Evolutionary conservation across 2,888 invertebrate genomes (phyloP).

Genomic region (Ormyrus rosae): DNA sequence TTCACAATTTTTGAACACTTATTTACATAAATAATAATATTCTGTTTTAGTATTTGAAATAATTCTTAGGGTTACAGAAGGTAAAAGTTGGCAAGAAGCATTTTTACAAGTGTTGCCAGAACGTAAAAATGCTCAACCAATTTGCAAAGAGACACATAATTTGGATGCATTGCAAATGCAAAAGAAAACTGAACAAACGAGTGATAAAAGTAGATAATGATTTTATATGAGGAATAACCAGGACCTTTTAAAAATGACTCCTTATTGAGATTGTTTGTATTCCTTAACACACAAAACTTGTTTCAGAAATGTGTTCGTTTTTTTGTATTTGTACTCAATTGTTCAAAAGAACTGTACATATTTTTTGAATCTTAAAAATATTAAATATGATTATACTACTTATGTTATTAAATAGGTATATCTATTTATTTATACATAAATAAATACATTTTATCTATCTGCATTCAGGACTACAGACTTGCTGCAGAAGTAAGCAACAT

Average conservation of each 20-base stretch:
- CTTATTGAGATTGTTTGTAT: slow-evolving; percentile 55
- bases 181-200: slow-evolving; percentile 27
- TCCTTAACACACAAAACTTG: slow-evolving; percentile 47
- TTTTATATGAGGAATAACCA: slow-evolving; percentile 19
- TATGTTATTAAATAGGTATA: slow-evolving; percentile 59
- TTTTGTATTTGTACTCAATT: slow-evolving; percentile 48
- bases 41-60: slow-evolving; percentile 88
- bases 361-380: slow-evolving; percentile 63
- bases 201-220: slow-evolving; percentile 46
- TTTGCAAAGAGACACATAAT: slow-evolving; percentile 61
- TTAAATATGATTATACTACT: slow-evolving; percentile 63
- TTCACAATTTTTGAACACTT: background rate
- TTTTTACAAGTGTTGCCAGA: slow-evolving; percentile 86
- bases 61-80: slow-evolving; percentile 85
- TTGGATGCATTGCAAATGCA: slow-evolving; percentile 45
- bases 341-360: slow-evolving; percentile 64
- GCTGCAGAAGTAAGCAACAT: slow-evolving; percentile 64
- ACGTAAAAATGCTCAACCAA: slow-evolving; percentile 83
- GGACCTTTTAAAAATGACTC: slow-evolving; percentile 48
- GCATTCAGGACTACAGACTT: slow-evolving; percentile 54
- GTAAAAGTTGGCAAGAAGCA: slow-evolving; percentile 87
- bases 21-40: slow-evolving; percentile 10
- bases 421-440: slow-evolving; percentile 59
- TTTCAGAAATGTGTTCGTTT: slow-evolving; percentile 53
- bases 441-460: slow-evolving; percentile 65